Base-by-base conservation (phyloP, 1,140 invertebrate genomes). In the Tribolium madens region DNA sequence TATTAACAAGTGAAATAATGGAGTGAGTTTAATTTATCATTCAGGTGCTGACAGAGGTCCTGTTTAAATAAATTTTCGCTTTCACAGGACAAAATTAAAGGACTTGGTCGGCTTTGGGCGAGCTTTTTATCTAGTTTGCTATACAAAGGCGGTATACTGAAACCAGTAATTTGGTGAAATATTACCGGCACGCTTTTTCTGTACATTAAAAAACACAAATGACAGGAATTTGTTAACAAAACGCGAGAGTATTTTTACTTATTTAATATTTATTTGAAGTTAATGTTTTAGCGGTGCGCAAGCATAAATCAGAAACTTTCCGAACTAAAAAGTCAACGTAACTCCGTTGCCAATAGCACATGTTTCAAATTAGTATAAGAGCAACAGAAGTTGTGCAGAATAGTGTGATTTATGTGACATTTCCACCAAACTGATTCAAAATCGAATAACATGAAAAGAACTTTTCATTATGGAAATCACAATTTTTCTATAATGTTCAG, bases 61-160 rank as follows among this genome's bases (percentile, higher is more conserved):
- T 57, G 52, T 57, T 57, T 57, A 57, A 57, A 57, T 57, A 57
- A 57, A 57, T 57, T 57, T 57, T 57, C 13, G 52, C 52, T 57
- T 57, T 57, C 52, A 57, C 52, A 12, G 52, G 52, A 57, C 52
- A 57, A 57, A 57, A 57, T 57, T 57, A 57, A 57, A 57, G 52
- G 52, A 57, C 52, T 53, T 53, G 50, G 50, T 15, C 50, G 50
- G 50, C 15, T 57, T 3, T 18, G 52, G 18, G 10, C 52, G 36
- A 57, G 52, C 15, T 57, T 57, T 57, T 57, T 57, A 57, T 17
- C 13, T 57, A 57, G 52, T 57, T 57, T 21, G 48, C 13, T 10
- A 18, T 57, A 57, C 52, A 57, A 57, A 57, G 52, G 52, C 52
- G 52, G 52, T 57, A 18, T 57, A 57, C 15, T 57, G 52, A 57